Percentiles rank a stretch among this genome's conserved stretches.
Conservation (phyloP, 2,797 vertebrate species). For the Phataginus tricuspis region DNA sequence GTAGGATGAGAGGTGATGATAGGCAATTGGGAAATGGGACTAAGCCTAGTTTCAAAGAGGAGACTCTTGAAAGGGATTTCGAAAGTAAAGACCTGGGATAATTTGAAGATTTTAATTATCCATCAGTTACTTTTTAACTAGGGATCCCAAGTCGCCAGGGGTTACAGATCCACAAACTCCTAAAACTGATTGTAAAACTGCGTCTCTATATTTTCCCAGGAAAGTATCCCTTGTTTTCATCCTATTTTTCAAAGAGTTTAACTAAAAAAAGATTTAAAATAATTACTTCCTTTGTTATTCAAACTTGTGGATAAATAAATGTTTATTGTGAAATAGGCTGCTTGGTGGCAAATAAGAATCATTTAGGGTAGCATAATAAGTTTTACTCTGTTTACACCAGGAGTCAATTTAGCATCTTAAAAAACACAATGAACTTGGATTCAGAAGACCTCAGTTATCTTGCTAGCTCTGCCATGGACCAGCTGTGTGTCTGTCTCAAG, state of each 20-base stretch:
- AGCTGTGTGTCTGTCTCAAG: not conserved
- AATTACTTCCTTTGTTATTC: constrained; percentile 43
- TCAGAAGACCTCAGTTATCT: not conserved
- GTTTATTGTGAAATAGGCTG: constrained; percentile 21
- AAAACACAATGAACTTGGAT: constrained; percentile 18
- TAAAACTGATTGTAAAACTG: not conserved
- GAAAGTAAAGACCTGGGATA: constrained; percentile 1
- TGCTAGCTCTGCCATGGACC: not conserved
- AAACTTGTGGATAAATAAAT: constrained; percentile 17
- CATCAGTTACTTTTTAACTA: not conserved
- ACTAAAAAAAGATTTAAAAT: constrained; percentile 26
- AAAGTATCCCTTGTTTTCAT: constrained; percentile 30
- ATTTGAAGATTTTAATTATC: constrained; percentile 39
- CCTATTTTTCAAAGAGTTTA: constrained; percentile 28
- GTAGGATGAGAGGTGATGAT: not conserved
- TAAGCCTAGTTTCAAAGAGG: not conserved
- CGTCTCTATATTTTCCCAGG: not conserved
- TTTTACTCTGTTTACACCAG: not conserved
- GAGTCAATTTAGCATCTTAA: not conserved
- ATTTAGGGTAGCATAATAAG: not conserved
- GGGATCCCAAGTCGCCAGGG: not conserved
- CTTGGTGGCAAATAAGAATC: not conserved
- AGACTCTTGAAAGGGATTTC: not conserved
- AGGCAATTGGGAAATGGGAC: not conserved
- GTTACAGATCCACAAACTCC: not conserved